Base-by-base conservation (phyloP, 2,888 invertebrate species). In the Napeogenes sylphis region DNA sequence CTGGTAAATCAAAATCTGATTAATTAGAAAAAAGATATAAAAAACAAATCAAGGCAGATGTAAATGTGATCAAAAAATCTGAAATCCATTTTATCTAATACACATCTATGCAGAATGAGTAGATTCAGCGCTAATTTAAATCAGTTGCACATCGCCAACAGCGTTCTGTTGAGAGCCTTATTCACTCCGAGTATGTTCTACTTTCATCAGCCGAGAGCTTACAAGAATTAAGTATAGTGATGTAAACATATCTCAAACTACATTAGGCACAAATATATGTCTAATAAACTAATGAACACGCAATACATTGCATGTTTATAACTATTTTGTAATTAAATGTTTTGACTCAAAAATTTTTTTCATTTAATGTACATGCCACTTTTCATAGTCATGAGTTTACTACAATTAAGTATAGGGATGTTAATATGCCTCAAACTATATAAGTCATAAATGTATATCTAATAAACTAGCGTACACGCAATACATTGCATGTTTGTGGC, bases 91-190 rank as follows among this genome's bases (percentile, higher is more conserved):
- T 42, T 35, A 35, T 6, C 3, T 42, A 42, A 42, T 38, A 47
- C 8, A 47, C 10, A 51, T 51, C 30, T 51, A 30, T 51, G 30
- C 6, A 51, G 30, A 51, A 51, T 30, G n/a, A 51, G 30, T 12
- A 51, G 51, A 12, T 30, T n/a, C 30, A 6, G 51, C 51, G 30
- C 51, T 51, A 30, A 30, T 51, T 21, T 21, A 51, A 51, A 51
- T 51, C 51, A 30, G 21, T 51, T 51, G 51, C 21, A 51, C 21
- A 51, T 51, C 10, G 51, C 51, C 51, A 30, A 51, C 51, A 51
- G 51, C 51, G 51, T 30, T 51, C 30, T 51, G 51, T 51, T 51
- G 51, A 51, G 51, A 30, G 51, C 30, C 51, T 51, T 30, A 51
- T 51, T 51, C 51, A 51, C 51, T 8, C 8, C 42, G 30, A 51